A percentile compares a stretch with the other conserved stretches of the same genome.
These are phyloP conservation scores for Uropetala carovei DNA, from an alignment of 2,888 invertebrate species.

Conservation along the genomic window DNA sequence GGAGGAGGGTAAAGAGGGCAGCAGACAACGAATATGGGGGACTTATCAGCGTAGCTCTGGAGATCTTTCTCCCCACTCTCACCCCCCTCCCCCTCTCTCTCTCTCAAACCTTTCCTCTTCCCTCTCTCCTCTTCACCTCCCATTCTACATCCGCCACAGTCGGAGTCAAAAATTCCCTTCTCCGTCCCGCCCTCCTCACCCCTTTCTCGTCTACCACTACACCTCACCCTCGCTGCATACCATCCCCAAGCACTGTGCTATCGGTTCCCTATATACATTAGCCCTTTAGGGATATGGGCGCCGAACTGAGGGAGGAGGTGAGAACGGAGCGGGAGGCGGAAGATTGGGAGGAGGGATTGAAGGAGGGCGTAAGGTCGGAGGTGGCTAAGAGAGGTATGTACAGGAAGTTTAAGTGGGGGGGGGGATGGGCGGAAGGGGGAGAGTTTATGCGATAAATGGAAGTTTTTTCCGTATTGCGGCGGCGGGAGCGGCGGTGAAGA, in stretches of 20 bases:
- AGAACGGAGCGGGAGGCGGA: not conserved
- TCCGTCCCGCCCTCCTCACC: not conserved
- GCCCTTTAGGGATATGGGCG: constrained; percentile 52
- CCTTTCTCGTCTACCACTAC: not conserved
- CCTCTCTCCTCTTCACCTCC: not conserved
- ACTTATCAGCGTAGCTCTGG: constrained; percentile 43
- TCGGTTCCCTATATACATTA: constrained; percentile 53
- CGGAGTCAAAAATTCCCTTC: not conserved
- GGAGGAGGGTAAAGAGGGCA: constrained; percentile 37
- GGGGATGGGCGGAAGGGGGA: too few species aligned
- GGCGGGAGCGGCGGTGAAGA: not conserved
- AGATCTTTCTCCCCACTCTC: constrained; percentile 21
- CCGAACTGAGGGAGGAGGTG: too few species aligned
- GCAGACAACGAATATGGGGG: constrained; percentile 57
- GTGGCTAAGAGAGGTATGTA: not conserved
- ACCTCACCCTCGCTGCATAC: not conserved
- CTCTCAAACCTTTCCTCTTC: not conserved
- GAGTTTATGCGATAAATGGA: not conserved
- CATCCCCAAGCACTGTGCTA: constrained; percentile 29
- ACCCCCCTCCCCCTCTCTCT: not conserved
- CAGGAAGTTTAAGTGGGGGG: not conserved
- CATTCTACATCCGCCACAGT: not conserved
- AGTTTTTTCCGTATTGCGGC: not conserved
- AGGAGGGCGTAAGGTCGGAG: not conserved
- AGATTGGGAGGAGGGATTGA: not conserved